Base-by-base conservation (phyloP, 2,888 invertebrate species). In the Amorpha juglandis region DNA sequence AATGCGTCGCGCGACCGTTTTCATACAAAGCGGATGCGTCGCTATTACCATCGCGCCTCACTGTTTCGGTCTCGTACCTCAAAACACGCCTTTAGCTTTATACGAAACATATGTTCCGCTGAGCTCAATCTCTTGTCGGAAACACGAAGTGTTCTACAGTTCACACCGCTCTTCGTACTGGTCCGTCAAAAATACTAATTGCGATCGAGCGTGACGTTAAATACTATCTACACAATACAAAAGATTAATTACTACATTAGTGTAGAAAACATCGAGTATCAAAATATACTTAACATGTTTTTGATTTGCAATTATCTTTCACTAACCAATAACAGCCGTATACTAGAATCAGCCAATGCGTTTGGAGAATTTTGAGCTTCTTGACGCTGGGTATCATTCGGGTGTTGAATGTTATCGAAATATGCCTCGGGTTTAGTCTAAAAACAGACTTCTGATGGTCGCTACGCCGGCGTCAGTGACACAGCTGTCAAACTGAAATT, bases 271-370 rank as follows among this genome's bases (percentile, higher is more conserved):
- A 87, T 91, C 90, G 89, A 92, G 86, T 93, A 93, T 93, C 92
- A 93, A 93, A 93, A 93, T 92, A 92, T 92, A 91, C 91, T 90
- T 89, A 91, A 92, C 91, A 89, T 83, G 83, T 87, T 87, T 82
- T 84, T 87, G 82, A 88, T 90, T 90, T 89, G 89, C 83, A 81
- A 86, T 83, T 88, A n/a, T 82, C 85, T 89, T 81, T 93, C 93
- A 93, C 93, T 93, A 93, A 93, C 93, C 93, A 88, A 91, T 90
- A 81, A 90, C 92, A 92, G 93, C 91, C 93, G 93, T 93, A 93
- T 93, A 92, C 93, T 87, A 89, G 80, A 87, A 83, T 93, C 91
- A 92, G 92, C 92, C 92, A 92, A 92, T 89, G 91, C 81, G 88
- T 89, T 89, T 83, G 72, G 79, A 78, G 74, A 84, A 83, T 85